Base-by-base conservation (phyloP, 2,888 invertebrate genomes). In the Acleris emargana region DNA sequence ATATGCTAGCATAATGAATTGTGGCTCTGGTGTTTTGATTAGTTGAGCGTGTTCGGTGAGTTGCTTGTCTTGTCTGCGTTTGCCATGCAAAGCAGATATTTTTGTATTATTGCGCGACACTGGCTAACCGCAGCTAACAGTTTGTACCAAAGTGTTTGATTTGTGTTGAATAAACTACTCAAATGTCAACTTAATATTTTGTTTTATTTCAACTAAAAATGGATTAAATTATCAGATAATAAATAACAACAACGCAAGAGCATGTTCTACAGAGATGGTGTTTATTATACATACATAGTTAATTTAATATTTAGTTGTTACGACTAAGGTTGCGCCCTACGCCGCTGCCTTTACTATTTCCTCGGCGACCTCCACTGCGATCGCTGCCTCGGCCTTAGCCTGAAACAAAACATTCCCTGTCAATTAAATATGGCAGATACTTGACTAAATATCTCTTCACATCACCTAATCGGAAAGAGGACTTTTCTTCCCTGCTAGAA, bases 321-420 rank as follows among this genome's bases (percentile, higher is more conserved):
- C 75, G 72, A 80, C 86, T 87, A 88, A 81, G 79, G 71, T 75
- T 78, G 67, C 55, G 11, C 64, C 71, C 79, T 87, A 91, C 81
- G 83, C 85, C 17, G 86, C 76, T n/a, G 99, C 98, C 89, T 97
- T 97, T 62, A 98, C 96, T 75, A 99, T 94, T 73, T 98, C 98
- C 90, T 99, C 98, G 59, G 97, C 97, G 61, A 98, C 98, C 92
- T 99, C 99, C 9, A 99, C 93, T 45, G 98, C 97, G 79, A 99
- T 98, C 69, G 95, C 95, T 59, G 99, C 99, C 93, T 98, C 98
- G 17, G 98, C 99, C 85, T 93, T 94, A 53, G 94, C 95, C 95
- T 95, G 82, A 7, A 93, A 88, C 62, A 43, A 25, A 32, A 20
- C 63, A 64, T 53, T 38, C 22, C 6, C 32, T n/a, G 47, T 38